Base-by-base conservation (phyloP, 2,113 vertebrate genomes). In the Amphiprion percula region DNA sequence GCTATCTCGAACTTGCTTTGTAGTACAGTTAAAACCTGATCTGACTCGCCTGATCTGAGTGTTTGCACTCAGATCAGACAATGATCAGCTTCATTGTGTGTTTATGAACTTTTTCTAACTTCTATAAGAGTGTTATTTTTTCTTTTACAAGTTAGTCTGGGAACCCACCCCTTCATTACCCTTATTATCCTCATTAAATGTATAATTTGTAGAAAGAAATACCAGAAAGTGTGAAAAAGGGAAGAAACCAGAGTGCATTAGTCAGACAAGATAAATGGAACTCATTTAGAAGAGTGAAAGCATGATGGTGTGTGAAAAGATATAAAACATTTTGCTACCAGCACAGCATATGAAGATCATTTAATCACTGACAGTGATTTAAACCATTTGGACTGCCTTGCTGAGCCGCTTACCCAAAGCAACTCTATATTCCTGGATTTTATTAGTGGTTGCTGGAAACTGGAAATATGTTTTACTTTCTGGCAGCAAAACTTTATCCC, bases 311-410 rank as follows among this genome's bases (percentile, higher is more conserved):
- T 74, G 24, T 65, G 24, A 33, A 17, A 65, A 24, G 52, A 65
- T 46, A 30, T 46, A 65, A 23, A 14, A 58, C n/a, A 58, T 49
- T 66, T 50, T 49, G 4, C 4, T 59, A 49, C 26, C 10, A 14
- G 72, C 41, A 14, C 14, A 15, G 14, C 4, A 58, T 23, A 19
- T 17, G 26, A 28, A 10, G 21, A 37, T 50, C 10, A 10, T 50
- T 49, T 33, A 15, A 16, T 77, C 21, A 68, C 19, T 78, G 46
- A 61, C 59, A n/a, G 10, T 14, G 33, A 65, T 23, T 79, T 66
- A 30, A 59, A 28, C 61, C 54, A 17, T 24, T 53, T 59, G 44
- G 24, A 17, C 53, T 44, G 52, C 49, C 49, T 50, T n/a, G n/a
- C 41, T 37, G 33, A 37, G 33, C 33, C 1, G 33, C 8, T 14